phyloP scores from a whole-genome alignment of 2,888 invertebrate genomes.

The Charanyca ferruginea region DNA sequence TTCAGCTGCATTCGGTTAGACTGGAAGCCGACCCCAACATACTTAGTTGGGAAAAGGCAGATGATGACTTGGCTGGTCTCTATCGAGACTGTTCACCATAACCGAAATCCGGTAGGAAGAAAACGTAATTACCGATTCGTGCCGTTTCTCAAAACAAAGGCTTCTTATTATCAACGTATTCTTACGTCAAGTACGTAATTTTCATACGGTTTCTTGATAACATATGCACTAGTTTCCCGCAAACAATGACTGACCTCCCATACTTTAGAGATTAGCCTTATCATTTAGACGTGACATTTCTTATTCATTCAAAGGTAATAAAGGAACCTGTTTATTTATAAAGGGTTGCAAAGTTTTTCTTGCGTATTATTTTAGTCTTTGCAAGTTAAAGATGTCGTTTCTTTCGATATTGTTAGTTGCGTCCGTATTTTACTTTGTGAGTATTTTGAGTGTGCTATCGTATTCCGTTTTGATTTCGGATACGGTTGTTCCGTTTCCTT shows the following conservation, averaged over 20 bases:
- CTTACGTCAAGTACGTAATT: not conserved
- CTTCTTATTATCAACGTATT: not conserved
- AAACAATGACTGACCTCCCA: slow-evolving; percentile 35
- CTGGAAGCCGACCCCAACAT: too few relatives aligned
- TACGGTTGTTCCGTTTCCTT: slow-evolving; percentile 6
- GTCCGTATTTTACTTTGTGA: slow-evolving; percentile 69
- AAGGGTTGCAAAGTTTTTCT: slow-evolving; percentile 37
- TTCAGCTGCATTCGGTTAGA: too few relatives aligned
- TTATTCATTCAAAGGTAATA: slow-evolving; percentile 60
- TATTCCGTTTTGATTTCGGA: slow-evolving; percentile 33
- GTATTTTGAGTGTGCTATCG: slow-evolving; percentile 66
- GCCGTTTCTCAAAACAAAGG: not conserved
- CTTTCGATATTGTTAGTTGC: slow-evolving; percentile 65
- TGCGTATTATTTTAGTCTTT: slow-evolving; percentile 49
- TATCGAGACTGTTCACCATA: too few relatives aligned
- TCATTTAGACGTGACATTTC: slow-evolving; percentile 77
- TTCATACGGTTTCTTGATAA: slow-evolving; percentile 18
- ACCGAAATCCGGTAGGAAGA: too few relatives aligned
- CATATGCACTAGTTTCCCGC: slow-evolving; percentile 9
- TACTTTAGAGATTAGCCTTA: slow-evolving; percentile 57
- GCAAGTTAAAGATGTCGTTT: slow-evolving; percentile 66
- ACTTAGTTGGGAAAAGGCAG: too few relatives aligned
- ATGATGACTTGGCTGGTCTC: too few relatives aligned
- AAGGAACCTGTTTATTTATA: slow-evolving; percentile 65
- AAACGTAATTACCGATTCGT: too few relatives aligned